phyloP scores from a whole-genome alignment of 2,113 vertebrate species.

The Pan paniscus region DNA sequence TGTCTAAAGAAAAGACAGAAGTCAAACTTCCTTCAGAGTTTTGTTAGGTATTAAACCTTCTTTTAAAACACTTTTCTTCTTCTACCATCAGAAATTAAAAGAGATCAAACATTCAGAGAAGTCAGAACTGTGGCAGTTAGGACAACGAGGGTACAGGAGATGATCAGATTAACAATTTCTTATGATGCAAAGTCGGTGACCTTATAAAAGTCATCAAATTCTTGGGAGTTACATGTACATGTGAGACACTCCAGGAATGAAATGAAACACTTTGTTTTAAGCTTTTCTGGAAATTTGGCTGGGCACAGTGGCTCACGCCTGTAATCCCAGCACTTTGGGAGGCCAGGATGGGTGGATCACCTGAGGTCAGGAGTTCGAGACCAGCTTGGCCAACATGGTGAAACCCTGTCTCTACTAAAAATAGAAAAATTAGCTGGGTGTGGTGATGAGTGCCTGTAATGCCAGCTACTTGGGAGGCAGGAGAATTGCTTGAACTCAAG shows the following conservation, averaged over 20 bases:
- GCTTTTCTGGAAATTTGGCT: not conserved
- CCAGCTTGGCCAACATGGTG: too few relatives aligned
- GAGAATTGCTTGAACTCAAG: too few relatives aligned
- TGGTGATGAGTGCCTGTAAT: too few relatives aligned
- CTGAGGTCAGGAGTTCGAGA: too few relatives aligned
- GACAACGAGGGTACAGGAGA: not conserved
- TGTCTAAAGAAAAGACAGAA: conserved; percentile 23
- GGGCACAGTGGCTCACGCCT: too few relatives aligned
- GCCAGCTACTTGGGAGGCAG: too few relatives aligned
- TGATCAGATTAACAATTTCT: not conserved
- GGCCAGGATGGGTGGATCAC: too few relatives aligned
- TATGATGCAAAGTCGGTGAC: not conserved
- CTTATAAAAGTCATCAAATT: not conserved
- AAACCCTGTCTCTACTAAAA: too few relatives aligned
- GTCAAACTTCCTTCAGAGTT: not conserved
- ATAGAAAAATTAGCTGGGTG: too few relatives aligned
- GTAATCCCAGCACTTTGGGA: too few relatives aligned
- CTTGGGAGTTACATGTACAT: not conserved
- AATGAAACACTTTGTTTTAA: not conserved
- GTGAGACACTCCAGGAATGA: not conserved
- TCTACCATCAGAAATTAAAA: not conserved
- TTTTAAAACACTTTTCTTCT: not conserved
- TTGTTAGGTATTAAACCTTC: not conserved
- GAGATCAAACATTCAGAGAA: not conserved
- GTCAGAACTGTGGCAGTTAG: not conserved